phyloP scores from a whole-genome alignment of 2,797 vertebrate species.

The Pseudochirops cupreus region DNA sequence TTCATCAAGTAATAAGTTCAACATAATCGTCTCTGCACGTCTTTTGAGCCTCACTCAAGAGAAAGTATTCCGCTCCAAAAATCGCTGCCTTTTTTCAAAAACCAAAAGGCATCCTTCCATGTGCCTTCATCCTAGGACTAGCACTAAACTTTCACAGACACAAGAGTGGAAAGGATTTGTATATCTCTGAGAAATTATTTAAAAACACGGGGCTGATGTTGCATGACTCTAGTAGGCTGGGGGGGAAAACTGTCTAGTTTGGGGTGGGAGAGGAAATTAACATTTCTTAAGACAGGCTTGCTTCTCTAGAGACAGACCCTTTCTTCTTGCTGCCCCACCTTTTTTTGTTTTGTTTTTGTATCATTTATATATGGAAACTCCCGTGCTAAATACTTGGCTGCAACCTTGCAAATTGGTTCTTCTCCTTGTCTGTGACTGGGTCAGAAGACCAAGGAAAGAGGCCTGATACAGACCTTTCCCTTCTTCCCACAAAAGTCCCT shows the following conservation, averaged over 20 bases:
- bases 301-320: not conserved
- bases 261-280: not conserved
- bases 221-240: not conserved
- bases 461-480: not conserved
- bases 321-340: not conserved
- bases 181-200: not conserved
- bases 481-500: not conserved
- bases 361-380: not conserved
- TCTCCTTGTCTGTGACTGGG: not conserved
- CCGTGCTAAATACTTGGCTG: not conserved
- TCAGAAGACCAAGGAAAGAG: not conserved
- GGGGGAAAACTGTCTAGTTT: not conserved
- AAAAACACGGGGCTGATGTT: not conserved
- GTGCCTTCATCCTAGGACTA: not conserved
- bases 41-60: constrained; percentile 22
- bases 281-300: not conserved
- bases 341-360: not conserved
- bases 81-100: not conserved
- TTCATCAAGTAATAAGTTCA: constrained; percentile 27
- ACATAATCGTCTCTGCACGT: constrained; percentile 13
- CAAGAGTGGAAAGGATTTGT: not conserved
- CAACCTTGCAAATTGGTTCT: not conserved
- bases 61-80: not conserved
- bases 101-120: not conserved
- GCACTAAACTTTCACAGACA: not conserved